phyloP scores from a whole-genome alignment of 1,140 invertebrate species.

The Yoshiicerus persimilis region DNA sequence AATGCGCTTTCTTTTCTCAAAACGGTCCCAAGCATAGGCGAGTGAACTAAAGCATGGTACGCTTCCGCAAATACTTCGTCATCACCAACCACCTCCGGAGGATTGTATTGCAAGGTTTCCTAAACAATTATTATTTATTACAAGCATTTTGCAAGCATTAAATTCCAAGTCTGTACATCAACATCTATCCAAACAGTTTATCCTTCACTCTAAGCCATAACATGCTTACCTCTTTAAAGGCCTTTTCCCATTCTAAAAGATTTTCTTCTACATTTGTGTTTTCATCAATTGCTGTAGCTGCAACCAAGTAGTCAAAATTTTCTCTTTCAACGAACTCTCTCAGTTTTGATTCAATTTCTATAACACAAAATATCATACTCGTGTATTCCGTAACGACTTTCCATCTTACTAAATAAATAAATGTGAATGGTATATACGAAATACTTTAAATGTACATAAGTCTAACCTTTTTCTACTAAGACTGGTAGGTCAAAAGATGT shows the following conservation, averaged over 20 bases:
- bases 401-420: conserved; percentile 15
- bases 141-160: background rate
- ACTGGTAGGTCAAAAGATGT: conserved; percentile 70
- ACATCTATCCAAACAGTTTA: too few relatives aligned
- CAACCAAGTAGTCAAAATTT: conserved; percentile 60
- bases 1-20: conserved; percentile 72
- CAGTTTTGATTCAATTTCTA: conserved; percentile 54
- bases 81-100: conserved; percentile 68
- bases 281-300: conserved; percentile 59
- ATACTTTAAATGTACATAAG: background rate
- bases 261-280: conserved; percentile 65
- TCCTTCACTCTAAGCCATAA: background rate
- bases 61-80: conserved; percentile 76
- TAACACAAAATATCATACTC: conserved; percentile 50
- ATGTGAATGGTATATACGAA: conserved; percentile 55
- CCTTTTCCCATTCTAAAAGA: conserved; percentile 68
- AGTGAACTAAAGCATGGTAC: conserved; percentile 79
- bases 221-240: conserved; percentile 67
- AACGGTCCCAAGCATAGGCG: conserved; percentile 74
- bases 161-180: background rate
- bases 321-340: conserved; percentile 54
- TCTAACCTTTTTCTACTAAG: conserved; percentile 63
- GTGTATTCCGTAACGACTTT: too few relatives aligned
- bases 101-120: conserved; percentile 53
- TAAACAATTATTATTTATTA: conserved; percentile 26